Conservation (phyloP, 2,113 vertebrate genomes). For the Cardinalis cardinalis region DNA sequence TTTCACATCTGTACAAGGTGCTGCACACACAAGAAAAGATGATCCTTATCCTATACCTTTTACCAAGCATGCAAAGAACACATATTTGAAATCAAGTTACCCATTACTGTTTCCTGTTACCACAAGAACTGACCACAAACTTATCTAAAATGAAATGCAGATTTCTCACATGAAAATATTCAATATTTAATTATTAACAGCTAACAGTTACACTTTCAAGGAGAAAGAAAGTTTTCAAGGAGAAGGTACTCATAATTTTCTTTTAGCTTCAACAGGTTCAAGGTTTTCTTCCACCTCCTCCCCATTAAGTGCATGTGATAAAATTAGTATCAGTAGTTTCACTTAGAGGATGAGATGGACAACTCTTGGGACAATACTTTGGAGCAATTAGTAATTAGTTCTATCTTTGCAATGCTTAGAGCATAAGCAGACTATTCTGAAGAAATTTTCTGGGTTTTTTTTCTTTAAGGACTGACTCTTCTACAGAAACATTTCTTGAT, state of each 20-base stretch:
- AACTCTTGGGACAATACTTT: neutral
- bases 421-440: neutral
- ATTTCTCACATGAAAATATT: neutral
- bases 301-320: rapidly evolving
- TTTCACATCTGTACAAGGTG: neutral
- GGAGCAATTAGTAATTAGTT: neutral
- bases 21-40: neutral
- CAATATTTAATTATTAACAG: neutral
- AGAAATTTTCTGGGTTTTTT: neutral
- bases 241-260: neutral
- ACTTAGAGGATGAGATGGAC: neutral
- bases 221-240: neutral
- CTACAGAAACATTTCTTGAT: neutral
- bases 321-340: neutral
- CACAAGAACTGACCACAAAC: neutral
- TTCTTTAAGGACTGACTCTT: neutral
- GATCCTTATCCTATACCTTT: neutral
- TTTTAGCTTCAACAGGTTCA: neutral
- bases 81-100: neutral
- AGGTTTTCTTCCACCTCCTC: neutral
- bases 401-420: neutral
- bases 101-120: neutral
- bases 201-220: neutral
- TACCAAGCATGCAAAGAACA: neutral
- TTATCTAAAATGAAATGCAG: neutral